phyloP scores from a whole-genome alignment of 2,113 vertebrate species.

The Pachyramphus minor region DNA sequence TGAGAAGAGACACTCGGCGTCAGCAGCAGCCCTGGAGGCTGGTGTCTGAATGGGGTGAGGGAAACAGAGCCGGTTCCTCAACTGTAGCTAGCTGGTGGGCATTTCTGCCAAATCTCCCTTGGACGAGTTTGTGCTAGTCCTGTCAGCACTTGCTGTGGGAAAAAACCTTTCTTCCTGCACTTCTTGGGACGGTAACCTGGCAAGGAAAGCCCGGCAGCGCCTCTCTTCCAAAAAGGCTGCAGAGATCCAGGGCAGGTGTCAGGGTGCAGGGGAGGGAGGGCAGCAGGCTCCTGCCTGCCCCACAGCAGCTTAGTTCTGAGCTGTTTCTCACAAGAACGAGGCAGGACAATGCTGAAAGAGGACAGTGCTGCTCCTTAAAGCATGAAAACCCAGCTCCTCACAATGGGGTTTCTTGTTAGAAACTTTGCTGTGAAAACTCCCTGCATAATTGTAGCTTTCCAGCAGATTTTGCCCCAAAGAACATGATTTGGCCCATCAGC shows the following conservation, averaged over 20 bases:
- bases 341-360: not conserved
- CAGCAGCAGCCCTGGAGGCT: not conserved
- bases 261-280: not conserved
- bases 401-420: not conserved
- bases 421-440: not conserved
- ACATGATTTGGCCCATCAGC: not conserved
- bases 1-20: not conserved
- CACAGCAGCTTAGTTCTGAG: not conserved
- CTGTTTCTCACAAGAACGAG: not conserved
- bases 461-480: not conserved
- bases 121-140: not conserved
- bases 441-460: not conserved
- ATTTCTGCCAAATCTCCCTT: slow-evolving; percentile 34
- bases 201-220: not conserved
- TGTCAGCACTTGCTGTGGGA: slow-evolving; percentile 25
- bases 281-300: not conserved
- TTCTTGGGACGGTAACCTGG: not conserved
- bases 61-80: not conserved
- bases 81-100: not conserved
- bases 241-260: not conserved
- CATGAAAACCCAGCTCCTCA: not conserved
- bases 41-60: not conserved
- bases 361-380: not conserved
- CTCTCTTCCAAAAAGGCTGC: not conserved
- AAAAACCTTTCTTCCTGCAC: slow-evolving; percentile 1